Evolutionary conservation across 2,888 invertebrate genomes (phyloP).

Genomic region (Automeris io): DNA sequence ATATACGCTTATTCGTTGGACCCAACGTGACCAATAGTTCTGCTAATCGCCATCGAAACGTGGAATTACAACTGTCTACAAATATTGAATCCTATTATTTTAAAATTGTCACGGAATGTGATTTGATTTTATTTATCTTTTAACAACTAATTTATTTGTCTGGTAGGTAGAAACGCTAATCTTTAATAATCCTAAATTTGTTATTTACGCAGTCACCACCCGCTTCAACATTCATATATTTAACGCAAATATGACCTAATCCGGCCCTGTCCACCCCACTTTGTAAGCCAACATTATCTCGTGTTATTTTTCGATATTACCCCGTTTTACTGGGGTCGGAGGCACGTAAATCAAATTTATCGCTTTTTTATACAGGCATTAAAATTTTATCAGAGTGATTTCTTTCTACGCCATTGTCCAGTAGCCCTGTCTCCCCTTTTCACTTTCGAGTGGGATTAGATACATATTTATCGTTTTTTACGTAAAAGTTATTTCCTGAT

Average conservation of each 20-base stretch:
- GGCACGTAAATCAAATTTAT: constrained; percentile 75
- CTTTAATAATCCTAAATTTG: too few species aligned
- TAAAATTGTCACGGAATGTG: too few species aligned
- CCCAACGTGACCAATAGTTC: too few species aligned
- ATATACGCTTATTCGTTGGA: too few species aligned
- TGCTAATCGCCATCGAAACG: too few species aligned
- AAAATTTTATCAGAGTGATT: constrained; percentile 73
- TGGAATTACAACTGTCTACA: too few species aligned
- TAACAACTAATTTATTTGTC: too few species aligned
- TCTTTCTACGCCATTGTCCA: constrained; percentile 67
- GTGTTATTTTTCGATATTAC: constrained; percentile 74
- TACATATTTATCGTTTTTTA: constrained; percentile 13
- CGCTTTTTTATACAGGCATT: constrained; percentile 73
- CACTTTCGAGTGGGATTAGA: constrained; percentile 33
- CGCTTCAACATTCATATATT: constrained; percentile 21
- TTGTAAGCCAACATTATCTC: constrained; percentile 70
- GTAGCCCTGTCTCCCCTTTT: constrained; percentile 47
- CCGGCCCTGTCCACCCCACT: constrained; percentile 43
- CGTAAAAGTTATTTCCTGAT: constrained; percentile 14
- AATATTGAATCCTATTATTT: too few species aligned
- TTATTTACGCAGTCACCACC: not conserved
- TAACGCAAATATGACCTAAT: constrained; percentile 51
- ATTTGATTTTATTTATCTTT: too few species aligned
- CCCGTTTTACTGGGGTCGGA: constrained; percentile 61
- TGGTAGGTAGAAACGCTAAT: too few species aligned